Conservation (phyloP, 2,797 vertebrate species). For the Anguilla pacifica region DNA sequence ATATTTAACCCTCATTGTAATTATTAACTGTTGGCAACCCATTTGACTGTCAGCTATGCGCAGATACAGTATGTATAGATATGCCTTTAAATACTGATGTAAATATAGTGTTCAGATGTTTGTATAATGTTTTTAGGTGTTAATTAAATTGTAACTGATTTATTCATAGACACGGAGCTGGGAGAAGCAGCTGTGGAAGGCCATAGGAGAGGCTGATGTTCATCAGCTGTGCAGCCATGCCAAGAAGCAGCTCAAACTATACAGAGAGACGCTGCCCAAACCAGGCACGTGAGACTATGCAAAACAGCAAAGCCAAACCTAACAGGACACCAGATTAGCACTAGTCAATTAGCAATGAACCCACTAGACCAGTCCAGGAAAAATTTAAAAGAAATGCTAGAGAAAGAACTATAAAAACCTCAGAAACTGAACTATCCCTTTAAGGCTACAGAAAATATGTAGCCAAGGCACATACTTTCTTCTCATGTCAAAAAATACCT, state of each 20-base stretch:
- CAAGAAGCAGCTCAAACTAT: conserved; percentile 56
- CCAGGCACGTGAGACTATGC: conserved; percentile 51
- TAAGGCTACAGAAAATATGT: no score
- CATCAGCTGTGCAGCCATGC: conserved; percentile 59
- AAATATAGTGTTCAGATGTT: background rate
- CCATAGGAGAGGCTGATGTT: conserved; percentile 44
- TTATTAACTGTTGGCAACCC: no score
- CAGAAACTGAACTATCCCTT: no score
- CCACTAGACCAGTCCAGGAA: background rate
- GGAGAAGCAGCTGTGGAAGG: conserved; percentile 67
- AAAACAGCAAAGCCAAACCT: background rate
- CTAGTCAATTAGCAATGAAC: background rate
- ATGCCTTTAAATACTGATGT: background rate
- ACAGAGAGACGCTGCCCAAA: conserved; percentile 59
- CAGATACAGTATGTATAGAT: background rate
- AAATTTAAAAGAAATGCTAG: background rate
- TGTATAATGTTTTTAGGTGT: background rate
- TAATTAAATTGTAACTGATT: conserved; percentile 6
- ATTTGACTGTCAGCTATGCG: no score
- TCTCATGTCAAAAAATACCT: no score
- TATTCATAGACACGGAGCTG: conserved; percentile 60
- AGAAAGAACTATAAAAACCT: background rate
- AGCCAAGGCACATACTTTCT: no score
- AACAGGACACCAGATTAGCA: background rate
- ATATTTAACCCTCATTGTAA: no score